phyloP scores from a whole-genome alignment of 2,113 vertebrate genomes.

The Aleadryas rufinucha region DNA sequence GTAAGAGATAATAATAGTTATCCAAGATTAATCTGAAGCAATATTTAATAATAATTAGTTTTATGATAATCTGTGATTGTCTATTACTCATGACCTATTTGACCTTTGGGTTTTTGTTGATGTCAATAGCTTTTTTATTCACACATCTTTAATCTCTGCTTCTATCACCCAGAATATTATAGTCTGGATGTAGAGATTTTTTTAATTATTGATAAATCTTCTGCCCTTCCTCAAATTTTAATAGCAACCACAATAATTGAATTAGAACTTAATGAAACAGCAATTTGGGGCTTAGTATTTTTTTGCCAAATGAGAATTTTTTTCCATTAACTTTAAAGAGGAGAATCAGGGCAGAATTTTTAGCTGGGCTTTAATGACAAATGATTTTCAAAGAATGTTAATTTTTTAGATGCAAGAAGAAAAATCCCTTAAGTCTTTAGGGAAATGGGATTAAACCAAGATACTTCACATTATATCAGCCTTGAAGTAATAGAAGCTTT shows the following conservation, averaged over 20 bases:
- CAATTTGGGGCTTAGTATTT: neutral
- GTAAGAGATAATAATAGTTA: neutral
- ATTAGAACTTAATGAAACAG: neutral
- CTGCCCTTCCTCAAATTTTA: neutral
- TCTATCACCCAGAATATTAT: neutral
- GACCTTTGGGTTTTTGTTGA: neutral
- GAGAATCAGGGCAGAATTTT: neutral
- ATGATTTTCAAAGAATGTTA: conserved; percentile 21
- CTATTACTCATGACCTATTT: neutral
- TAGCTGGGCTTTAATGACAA: neutral
- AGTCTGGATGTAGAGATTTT: neutral
- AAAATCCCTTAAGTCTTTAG: conserved; percentile 23
- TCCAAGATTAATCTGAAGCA: neutral
- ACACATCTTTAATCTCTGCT: neutral
- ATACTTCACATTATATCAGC: conserved; percentile 14
- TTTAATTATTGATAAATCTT: neutral
- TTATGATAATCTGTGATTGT: neutral
- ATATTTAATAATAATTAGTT: neutral
- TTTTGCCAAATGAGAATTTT: neutral
- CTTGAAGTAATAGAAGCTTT: conserved; percentile 29
- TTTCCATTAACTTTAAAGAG: neutral
- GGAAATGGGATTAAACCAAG: conserved; percentile 53
- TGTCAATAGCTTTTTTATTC: neutral
- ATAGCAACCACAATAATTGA: neutral
- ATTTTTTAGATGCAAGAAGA: neutral